Base-by-base conservation (phyloP, 2,888 invertebrate species). In the Caradrina clavipalpis region DNA sequence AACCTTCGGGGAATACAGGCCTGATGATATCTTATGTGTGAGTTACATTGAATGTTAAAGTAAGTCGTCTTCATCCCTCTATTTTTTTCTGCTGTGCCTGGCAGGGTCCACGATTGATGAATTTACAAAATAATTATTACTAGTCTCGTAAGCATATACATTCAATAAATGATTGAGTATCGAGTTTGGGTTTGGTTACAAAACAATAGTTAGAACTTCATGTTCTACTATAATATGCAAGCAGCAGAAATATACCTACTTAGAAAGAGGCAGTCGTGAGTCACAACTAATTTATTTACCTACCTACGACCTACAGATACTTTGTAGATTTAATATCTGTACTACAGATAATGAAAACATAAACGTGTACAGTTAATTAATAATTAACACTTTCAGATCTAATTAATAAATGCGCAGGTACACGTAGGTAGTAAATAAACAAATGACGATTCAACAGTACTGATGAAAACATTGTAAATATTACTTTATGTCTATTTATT, bases 321-420 rank as follows among this genome's bases (percentile, higher is more conserved):
- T 26, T 39, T 45, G 7, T n/a, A 31, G n/a, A 53, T 47, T 13
- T 13, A 39, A 13, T 3, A 19, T 47, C 8, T 49, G 3, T 53
- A 22, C n/a, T 45, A 1, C 49, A 50, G 11, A 73, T 76, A 50
- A 35, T 45, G 21, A 42, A n/a, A 39, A 54, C 54, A 42, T 17
- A n/a, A 22, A 59, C 45, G 22, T 45, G 54, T 17, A 21, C 11
- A 39, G 21, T n/a, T 45, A 57, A 26, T 56, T 19, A 58, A 3
- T 50, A 21, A 76, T 57, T 26, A 57, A 17, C 11, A 22, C 0
- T 57, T 42, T 54, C 57, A 54, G 10, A 26, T 45, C 26, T 50
- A 59, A 69, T 59, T 56, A 47, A 56, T 31, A 60, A 19, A 39
- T 56, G 39, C 45, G 26, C 59, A 73, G 77, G 73, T 73, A 58